Evolutionary conservation across 2,113 vertebrate species (phyloP), one percentile per base, ranked within the genome.

Genomic region (Seriola aureovittata): DNA sequence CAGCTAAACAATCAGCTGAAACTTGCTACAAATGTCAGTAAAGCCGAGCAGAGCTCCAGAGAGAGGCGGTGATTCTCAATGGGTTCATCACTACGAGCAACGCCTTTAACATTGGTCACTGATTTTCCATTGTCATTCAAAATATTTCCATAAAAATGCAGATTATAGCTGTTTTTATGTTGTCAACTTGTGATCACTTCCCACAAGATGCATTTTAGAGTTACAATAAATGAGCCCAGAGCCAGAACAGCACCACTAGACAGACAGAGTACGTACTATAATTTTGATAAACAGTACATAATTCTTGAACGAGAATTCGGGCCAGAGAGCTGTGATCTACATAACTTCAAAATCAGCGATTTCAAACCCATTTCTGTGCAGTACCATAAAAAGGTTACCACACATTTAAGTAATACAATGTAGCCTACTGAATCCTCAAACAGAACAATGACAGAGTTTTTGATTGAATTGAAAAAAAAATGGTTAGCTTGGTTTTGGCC

Each of bases 281-380:
- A 84, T 80, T 89, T 84, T 57, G 74, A 89, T 87, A 74, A 89
- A 85, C 71, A 52, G 87, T 91, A 76, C 93, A 93, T 93, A 89
- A 92, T 93, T 92, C 63, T 78, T 74, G 54, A 32, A 77, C 21
- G 66, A 42, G 25, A 78, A 84, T 79, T 81, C 86, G 65, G 85
- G 86, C 71, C 72, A 86, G 55, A 58, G 29, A 75, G 38, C 73
- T 78, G 44, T 59, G 64, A 84, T 87, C 80, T 87, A 60, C 75
- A 83, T 78, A 73, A 67, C 62, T 73, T 74, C 46, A 76, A 81
- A 71, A 46, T 40, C 17, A 72, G 44, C 7, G 4, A 48, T 52
- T 44, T 86, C 40, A 36, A 63, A 42, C 21, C 21, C 59, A 63
- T 64, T 68, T 80, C 64, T 63, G 38, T 71, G 60, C 55, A 23